Base-by-base conservation (phyloP, 2,888 invertebrate species). In the Hydropsyche betteni region DNA sequence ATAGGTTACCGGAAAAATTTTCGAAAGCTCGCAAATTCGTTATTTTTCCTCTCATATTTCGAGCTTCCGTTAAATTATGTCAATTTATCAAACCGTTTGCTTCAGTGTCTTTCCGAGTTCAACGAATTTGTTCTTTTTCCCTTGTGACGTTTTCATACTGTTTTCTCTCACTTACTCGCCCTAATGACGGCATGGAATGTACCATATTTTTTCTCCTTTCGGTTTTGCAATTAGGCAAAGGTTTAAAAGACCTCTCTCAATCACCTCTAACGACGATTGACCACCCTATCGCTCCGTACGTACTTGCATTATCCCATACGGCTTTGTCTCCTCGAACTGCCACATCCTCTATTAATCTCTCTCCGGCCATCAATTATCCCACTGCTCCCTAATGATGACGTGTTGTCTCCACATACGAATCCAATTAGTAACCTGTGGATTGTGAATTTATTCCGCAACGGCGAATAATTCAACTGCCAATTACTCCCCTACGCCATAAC, bases 281-380 rank as follows among this genome's bases (percentile, higher is more conserved):
- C 64, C 64, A 44, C 44, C 44, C 24, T 24, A 24, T 44, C 44
- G 33, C 12, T 34, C 5, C n/a, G 64, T 3, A 8, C 64, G 4
- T 10, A 34, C 12, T 44, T 33, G 64, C 34, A 64, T n/a, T 33
- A n/a, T 8, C 34, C 34, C 36, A 33, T 64, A 6, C 44, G 44
- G 10, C 44, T 36, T 24, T 64, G 12, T 64, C 64, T 61, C 64
- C 64, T 34, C 12, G n/a, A 36, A 16, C 58, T 16, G 16, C 8
- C 58, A 34, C 36, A n/a, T 64, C 64, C 58, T 14, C 64, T 12
- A 74, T 74, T 74, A 74, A 69, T 74, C 74, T 74, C 72, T 44
- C 61, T 4, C 24, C 44, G 68, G 38, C 68, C 69, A 38, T 74
- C 74, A 74, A 74, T 74, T 69, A 74, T 70, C 24, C 52, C 16